Evolutionary conservation across 2,113 vertebrate species (phyloP).

Genomic region (Indicator indicator): DNA sequence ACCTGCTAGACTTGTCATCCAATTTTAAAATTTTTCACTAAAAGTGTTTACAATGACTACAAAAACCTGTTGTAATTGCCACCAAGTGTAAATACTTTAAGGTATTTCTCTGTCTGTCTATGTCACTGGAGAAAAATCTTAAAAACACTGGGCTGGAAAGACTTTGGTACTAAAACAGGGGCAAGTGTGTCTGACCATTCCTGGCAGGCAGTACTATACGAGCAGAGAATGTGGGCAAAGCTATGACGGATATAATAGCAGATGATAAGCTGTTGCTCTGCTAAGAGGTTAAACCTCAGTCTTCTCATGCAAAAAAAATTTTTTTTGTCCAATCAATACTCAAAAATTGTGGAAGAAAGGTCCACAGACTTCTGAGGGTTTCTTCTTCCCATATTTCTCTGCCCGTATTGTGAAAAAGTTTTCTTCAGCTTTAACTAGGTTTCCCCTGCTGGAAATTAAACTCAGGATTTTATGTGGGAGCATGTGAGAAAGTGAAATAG

Average conservation of each 20-base stretch:
- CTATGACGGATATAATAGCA: neutral
- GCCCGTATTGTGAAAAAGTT: neutral
- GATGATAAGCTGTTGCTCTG: neutral
- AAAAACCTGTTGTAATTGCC: neutral
- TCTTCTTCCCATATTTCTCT: neutral
- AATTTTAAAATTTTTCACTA: neutral
- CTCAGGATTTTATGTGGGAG: neutral
- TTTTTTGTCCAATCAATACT: neutral
- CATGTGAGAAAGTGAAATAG: neutral
- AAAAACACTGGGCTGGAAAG: neutral
- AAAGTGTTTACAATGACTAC: neutral
- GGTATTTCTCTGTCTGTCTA: neutral
- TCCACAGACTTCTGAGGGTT: neutral
- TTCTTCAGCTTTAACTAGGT: neutral
- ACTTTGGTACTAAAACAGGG: neutral
- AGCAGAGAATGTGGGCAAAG: neutral
- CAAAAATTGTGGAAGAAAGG: neutral
- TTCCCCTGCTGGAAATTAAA: neutral
- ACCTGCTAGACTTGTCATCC: neutral
- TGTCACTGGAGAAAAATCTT: neutral
- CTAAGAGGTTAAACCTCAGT: neutral
- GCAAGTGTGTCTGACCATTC: neutral
- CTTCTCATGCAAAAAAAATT: neutral
- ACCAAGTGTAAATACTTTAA: neutral
- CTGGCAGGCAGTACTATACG: neutral